Conservation (phyloP, 2,113 vertebrate species). For the Hylia prasina region DNA sequence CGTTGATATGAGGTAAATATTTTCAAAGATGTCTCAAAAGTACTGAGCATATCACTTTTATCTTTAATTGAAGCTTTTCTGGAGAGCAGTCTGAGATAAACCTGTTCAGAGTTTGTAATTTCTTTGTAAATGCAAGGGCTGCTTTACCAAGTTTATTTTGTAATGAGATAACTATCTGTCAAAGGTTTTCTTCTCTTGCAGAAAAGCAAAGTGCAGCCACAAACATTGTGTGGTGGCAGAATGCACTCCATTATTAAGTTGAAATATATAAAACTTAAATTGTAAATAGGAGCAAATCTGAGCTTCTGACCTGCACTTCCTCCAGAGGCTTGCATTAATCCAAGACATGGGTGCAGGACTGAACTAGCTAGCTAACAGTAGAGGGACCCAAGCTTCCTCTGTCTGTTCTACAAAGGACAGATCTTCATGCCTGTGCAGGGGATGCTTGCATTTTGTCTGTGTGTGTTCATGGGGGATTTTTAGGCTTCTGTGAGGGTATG, state of each 20-base stretch:
- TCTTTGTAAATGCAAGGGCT: neutral
- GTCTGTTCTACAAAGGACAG: neutral
- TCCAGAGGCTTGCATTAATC: neutral
- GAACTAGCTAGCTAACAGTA: conserved; percentile 21
- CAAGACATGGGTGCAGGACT: neutral
- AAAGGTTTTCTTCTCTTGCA: neutral
- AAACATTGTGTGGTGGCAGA: neutral
- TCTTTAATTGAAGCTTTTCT: neutral
- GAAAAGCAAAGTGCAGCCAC: neutral
- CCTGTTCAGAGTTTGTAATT: neutral
- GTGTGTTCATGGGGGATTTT: neutral
- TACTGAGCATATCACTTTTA: neutral
- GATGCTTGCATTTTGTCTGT: neutral
- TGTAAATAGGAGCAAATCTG: neutral
- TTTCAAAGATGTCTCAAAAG: neutral
- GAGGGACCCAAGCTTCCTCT: conserved; percentile 60
- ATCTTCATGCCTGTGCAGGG: neutral
- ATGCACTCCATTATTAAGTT: neutral
- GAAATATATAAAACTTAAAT: neutral
- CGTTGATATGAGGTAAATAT: neutral
- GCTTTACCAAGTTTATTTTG: neutral
- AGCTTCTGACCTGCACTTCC: neutral
- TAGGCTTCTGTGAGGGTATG: neutral
- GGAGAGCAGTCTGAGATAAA: neutral
- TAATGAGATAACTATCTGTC: neutral